These are phyloP conservation scores for Nothoprocta pentlandii DNA, from an alignment of 2,113 vertebrate species.

Conservation along the genomic window DNA sequence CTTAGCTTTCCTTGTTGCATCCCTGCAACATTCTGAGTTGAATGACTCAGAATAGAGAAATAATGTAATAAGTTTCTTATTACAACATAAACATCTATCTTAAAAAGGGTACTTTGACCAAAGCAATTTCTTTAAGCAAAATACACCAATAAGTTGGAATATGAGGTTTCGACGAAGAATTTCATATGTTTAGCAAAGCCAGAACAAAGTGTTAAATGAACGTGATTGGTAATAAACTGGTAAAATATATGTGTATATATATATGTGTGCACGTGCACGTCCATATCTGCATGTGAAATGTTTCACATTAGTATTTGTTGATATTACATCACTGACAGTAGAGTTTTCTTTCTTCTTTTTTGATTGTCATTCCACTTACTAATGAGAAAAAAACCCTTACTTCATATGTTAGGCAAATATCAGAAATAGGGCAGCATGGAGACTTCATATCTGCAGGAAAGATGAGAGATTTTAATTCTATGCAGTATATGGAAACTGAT, in stretches of 20 bases:
- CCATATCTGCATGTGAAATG: neutral
- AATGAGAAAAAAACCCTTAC: neutral
- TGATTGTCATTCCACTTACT: neutral
- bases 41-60: too few species aligned
- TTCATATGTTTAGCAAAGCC: neutral
- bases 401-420: neutral
- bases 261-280: neutral
- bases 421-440: neutral
- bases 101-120: neutral
- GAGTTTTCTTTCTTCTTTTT: neutral
- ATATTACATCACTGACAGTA: neutral
- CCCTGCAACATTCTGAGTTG: neutral
- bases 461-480: neutral
- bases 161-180: neutral
- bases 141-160: neutral
- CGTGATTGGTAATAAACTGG: neutral
- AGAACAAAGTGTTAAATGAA: rapidly evolving
- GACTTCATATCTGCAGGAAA: neutral
- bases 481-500: neutral
- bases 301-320: neutral
- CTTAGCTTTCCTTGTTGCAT: too few species aligned
- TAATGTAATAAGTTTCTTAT: neutral
- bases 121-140: neutral
- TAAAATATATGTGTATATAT: neutral
- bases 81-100: neutral